Conservation (phyloP, 2,113 vertebrate genomes). For the Perognathus longimembris region DNA sequence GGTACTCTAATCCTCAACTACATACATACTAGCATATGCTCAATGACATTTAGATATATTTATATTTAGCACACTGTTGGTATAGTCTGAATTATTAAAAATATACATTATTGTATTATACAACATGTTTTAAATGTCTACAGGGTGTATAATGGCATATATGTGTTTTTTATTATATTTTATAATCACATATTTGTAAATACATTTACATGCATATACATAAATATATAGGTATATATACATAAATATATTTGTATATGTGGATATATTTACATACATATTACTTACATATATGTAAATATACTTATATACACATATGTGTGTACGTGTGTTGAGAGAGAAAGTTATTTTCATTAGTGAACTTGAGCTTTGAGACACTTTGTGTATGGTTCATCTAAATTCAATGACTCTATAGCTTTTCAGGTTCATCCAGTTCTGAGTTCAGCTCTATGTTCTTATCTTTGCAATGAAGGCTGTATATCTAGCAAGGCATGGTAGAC, state of each 20-base stretch:
- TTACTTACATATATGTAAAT: no score
- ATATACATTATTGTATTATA: not conserved
- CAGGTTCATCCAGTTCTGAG: not conserved
- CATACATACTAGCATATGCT: not conserved
- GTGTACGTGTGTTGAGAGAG: no score
- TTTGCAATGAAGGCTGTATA: not conserved
- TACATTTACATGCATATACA: no score
- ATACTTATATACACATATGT: not conserved
- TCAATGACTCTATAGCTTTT: not conserved
- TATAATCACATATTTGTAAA: not conserved
- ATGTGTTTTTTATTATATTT: not conserved
- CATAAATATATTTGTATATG: not conserved
- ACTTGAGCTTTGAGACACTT: no score
- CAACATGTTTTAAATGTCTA: not conserved
- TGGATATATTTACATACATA: not conserved
- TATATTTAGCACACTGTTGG: not conserved
- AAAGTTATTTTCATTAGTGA: not conserved
- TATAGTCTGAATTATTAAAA: not conserved
- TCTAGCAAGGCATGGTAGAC: no score
- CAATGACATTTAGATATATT: not conserved
- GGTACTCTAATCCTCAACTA: not conserved
- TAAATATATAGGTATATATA: no score
- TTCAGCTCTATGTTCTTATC: not conserved
- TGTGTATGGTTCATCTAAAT: no score
- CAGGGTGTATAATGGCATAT: not conserved